Percentiles rank a stretch among this genome's conserved stretches.
These are phyloP conservation scores for Reticulitermes speratus DNA, from an alignment of 1,140 invertebrate genomes.

Conservation along the genomic window DNA sequence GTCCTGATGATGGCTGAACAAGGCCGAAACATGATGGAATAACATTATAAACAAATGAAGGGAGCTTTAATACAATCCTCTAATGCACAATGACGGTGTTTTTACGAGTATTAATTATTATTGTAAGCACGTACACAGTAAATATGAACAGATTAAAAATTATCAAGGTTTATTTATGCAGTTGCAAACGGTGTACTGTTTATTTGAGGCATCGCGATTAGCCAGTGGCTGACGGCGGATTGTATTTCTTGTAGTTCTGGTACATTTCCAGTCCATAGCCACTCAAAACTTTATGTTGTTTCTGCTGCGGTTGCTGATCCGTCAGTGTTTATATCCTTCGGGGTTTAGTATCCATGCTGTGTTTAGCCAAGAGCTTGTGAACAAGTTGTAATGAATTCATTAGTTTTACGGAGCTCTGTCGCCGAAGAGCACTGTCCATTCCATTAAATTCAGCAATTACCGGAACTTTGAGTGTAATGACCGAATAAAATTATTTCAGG, in stretches of 20 bases:
- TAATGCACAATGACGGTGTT: too few relatives aligned
- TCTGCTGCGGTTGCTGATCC: neutral
- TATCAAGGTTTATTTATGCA: neutral
- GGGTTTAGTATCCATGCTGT: neutral
- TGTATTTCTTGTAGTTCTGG: neutral
- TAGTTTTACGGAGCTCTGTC: neutral
- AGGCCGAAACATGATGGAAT: too few relatives aligned
- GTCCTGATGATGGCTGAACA: too few relatives aligned
- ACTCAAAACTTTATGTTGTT: constrained; percentile 5
- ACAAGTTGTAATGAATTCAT: neutral
- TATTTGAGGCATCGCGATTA: neutral
- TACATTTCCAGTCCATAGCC: neutral
- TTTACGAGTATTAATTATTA: too few relatives aligned
- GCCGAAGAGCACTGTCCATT: neutral
- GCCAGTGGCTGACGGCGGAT: neutral
- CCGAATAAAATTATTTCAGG: neutral
- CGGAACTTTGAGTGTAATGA: neutral
- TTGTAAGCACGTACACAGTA: too few relatives aligned
- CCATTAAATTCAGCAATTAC: neutral
- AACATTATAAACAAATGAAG: too few relatives aligned
- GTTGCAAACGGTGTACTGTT: neutral
- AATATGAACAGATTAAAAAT: too few relatives aligned
- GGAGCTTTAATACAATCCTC: too few relatives aligned
- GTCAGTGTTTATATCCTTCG: neutral
- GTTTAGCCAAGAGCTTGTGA: neutral